Base-by-base conservation (phyloP, 2,113 vertebrate species). In the Camelus bactrianus region DNA sequence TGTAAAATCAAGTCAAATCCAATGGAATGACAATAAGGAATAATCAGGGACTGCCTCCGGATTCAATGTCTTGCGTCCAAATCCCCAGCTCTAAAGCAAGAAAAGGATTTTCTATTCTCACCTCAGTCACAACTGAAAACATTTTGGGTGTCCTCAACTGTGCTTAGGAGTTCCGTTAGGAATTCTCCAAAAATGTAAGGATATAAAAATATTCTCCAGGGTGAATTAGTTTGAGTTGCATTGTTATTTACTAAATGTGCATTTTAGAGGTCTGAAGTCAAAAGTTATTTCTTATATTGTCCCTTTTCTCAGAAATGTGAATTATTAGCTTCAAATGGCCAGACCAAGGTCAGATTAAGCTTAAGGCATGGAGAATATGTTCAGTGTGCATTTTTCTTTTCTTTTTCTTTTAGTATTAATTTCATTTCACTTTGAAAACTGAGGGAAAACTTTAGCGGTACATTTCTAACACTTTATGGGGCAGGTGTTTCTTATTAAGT, bases 381-480 rank as follows among this genome's bases (percentile, higher is more conserved):
- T 79, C 6, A 17, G 24, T 88, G 67, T 86, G 12, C 9, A 19
- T 54, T 3, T 50, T 84, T n/a, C 14, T 28, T 15, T 35, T 26
- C 30, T 14, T 24, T 42, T 15, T 35, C 20, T 22, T 2, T 48
- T 19, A 46, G 2, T 38, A 56, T n/a, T 76, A 52, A 46, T 65
- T 93, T 67, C 58, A 79, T 52, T 91, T 73, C 12, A 88, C 58
- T 84, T 91, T 32, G 38, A 89, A 87, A 85, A 79, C 42, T 60
- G 54, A 87, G 10, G 22, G 9, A 52, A 65, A 58, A 54, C 26
- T 83, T 79, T 73, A 62, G 24, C 6, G 3, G 15, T 60, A 52
- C 1, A 62, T 24, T 79, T 80, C 7, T 4, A 79, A 83, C 2
- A 64, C 11, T 16, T 22, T 32, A 65, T 58, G 6, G 13, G 32